Evolutionary conservation across 2,797 vertebrate species (phyloP).

Genomic region (Eulemur mongoz): DNA sequence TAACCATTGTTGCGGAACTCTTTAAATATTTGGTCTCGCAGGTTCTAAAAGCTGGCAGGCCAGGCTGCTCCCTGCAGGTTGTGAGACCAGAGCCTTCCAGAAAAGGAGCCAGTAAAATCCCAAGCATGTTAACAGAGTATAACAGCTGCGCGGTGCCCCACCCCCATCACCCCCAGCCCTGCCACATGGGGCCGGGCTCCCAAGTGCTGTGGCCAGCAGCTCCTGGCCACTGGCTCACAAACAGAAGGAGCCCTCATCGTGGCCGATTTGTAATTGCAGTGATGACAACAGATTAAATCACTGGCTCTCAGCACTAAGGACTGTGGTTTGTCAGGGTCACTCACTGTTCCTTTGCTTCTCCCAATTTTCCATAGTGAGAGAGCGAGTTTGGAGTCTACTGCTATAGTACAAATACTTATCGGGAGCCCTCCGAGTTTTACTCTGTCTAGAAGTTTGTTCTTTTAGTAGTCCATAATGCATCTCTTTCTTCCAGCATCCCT

Average conservation of each 20-base stretch:
- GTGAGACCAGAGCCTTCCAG: conserved; percentile 63
- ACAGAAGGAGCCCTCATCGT: background rate
- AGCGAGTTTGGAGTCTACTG: background rate
- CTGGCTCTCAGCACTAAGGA: conserved; percentile 40
- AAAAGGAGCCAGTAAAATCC: conserved; percentile 63
- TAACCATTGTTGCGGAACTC: conserved; percentile 70
- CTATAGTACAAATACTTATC: background rate
- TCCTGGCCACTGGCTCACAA: background rate
- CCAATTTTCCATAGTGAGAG: background rate
- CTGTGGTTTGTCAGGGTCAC: conserved; percentile 55
- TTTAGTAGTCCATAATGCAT: background rate
- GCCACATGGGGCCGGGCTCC: background rate
- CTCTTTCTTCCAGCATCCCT: background rate
- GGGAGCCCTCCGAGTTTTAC: background rate
- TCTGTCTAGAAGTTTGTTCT: background rate
- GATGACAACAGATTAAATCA: conserved; percentile 44
- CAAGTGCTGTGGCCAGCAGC: conserved; percentile 3
- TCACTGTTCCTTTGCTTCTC: conserved; percentile 46
- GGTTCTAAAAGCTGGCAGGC: conserved; percentile 69
- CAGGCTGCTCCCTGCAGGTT: conserved; percentile 60
- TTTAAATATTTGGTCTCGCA: conserved; percentile 69
- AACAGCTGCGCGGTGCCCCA: background rate
- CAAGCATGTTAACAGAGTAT: conserved; percentile 7
- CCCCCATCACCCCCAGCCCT: background rate
- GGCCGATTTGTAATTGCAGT: background rate